phyloP scores from a whole-genome alignment of 2,888 invertebrate species.

The Pollenia labialis region DNA sequence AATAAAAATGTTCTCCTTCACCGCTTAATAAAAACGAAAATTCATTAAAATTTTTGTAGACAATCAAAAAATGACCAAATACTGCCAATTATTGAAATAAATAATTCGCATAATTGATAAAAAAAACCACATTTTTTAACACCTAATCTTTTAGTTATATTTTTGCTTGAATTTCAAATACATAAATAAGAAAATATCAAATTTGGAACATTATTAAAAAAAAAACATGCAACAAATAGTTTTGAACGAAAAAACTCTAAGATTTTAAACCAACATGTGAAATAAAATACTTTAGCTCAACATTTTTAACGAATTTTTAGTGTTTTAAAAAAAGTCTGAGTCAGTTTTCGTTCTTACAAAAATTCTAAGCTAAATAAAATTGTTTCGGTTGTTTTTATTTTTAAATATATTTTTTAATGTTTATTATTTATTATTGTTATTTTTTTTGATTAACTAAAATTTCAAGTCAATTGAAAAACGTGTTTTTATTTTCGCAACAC shows the following conservation, averaged over 20 bases:
- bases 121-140: constrained; percentile 17
- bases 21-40: no score
- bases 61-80: neutral
- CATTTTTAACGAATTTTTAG: neutral
- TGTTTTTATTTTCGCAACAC: constrained; percentile 46
- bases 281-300: neutral
- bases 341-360: no score
- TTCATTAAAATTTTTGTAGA: neutral
- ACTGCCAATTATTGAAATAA: constrained; percentile 16
- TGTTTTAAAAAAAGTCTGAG: neutral
- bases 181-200: neutral
- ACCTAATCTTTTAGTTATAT: neutral
- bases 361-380: no score
- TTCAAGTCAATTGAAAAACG: constrained; percentile 50
- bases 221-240: neutral
- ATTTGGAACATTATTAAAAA: neutral
- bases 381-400: neutral
- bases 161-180: constrained; percentile 7
- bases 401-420: neutral
- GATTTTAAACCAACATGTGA: neutral
- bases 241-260: neutral
- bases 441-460: constrained; percentile 22
- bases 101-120: neutral
- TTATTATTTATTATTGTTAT: neutral
- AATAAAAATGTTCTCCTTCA: no score